Evolutionary conservation across 2,797 vertebrate genomes (phyloP).

Genomic region (Syndactyla subalaris): DNA sequence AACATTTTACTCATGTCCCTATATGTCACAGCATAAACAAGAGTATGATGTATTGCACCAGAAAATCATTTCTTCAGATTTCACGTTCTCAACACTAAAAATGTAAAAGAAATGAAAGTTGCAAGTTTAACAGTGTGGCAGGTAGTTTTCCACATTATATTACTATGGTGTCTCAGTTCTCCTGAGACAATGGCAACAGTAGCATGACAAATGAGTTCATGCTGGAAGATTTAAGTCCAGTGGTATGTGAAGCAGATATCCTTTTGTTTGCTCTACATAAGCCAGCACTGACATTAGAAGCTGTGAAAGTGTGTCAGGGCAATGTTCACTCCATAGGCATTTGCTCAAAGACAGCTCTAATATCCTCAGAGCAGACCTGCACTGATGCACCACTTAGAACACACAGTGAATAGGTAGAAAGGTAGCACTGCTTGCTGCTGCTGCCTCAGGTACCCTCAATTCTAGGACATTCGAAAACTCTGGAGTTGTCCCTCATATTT

Average conservation of each 20-base stretch:
- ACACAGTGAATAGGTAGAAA: not conserved
- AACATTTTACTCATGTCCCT: not conserved
- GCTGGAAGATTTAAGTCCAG: not conserved
- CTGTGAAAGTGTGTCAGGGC: not conserved
- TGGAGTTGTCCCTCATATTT: not conserved
- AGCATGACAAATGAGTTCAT: not conserved
- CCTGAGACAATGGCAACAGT: not conserved
- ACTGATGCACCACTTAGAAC: not conserved
- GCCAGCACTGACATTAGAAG: not conserved
- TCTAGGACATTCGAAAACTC: not conserved
- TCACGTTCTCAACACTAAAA: not conserved
- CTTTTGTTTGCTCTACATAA: not conserved
- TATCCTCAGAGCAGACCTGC: not conserved
- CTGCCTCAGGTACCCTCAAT: not conserved
- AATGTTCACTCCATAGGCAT: not conserved
- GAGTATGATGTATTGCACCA: not conserved
- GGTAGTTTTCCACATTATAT: not conserved
- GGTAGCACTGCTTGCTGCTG: not conserved
- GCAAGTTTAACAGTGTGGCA: not conserved
- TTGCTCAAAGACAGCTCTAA: not conserved
- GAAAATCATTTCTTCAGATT: not conserved
- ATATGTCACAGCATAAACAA: not conserved
- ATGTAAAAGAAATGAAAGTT: not conserved
- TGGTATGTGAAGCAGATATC: not conserved
- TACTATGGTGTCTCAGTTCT: fast-evolving